Conservation (phyloP, 2,113 vertebrate genomes). For the Phyllostomus discolor region DNA sequence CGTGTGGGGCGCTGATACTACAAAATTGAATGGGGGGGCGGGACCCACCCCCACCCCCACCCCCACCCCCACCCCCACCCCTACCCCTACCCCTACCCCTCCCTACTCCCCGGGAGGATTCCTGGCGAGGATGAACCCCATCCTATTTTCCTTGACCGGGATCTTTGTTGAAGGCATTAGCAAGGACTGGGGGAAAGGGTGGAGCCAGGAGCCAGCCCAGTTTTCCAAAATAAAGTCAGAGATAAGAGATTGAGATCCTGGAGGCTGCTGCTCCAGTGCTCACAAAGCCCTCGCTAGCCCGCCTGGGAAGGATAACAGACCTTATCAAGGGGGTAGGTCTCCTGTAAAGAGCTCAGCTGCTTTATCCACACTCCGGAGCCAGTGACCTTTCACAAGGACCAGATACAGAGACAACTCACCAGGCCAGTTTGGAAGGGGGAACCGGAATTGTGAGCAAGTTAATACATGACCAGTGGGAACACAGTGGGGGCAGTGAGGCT, state of each 20-base stretch:
- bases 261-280: neutral
- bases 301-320: neutral
- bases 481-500: neutral
- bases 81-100: no score
- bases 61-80: neutral
- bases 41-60: neutral
- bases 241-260: constrained; percentile 10
- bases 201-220: neutral
- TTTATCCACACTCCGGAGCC: neutral
- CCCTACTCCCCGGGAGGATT: neutral
- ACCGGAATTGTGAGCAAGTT: no score
- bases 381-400: neutral
- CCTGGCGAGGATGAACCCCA: neutral
- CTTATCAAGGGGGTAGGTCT: neutral
- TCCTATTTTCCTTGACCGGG: neutral
- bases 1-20: neutral
- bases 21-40: constrained; percentile 23
- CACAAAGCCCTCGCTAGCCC: neutral
- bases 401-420: fast-evolving
- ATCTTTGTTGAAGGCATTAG: constrained; percentile 40
- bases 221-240: constrained; percentile 63
- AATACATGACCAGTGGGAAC: no score
- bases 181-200: neutral
- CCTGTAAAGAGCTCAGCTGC: neutral
- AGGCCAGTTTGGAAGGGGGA: neutral